These are phyloP conservation scores for Tribolium freemani DNA, from an alignment of 2,888 invertebrate species.

Conservation along the genomic window DNA sequence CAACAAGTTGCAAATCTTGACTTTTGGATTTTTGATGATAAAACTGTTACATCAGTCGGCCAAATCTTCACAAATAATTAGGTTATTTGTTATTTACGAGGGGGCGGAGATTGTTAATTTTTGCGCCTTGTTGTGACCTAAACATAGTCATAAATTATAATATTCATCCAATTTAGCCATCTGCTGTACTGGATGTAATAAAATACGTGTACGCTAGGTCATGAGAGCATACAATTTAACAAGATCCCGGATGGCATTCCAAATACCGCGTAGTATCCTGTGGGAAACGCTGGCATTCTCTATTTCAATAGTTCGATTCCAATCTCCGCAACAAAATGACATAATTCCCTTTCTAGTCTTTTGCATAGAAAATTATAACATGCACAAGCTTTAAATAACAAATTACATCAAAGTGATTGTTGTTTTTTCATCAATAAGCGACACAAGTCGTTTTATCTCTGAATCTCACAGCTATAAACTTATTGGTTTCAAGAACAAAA, in stretches of 20 bases:
- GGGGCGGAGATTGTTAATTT: background rate
- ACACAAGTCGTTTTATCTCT: constrained; percentile 1
- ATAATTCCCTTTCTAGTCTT: constrained; percentile 31
- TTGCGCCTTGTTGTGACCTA: background rate
- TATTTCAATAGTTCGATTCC: background rate
- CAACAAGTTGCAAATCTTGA: background rate
- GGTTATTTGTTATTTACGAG: background rate
- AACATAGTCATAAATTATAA: background rate
- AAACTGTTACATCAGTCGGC: background rate
- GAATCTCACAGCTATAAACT: constrained; percentile 4
- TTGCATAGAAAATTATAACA: constrained; percentile 26
- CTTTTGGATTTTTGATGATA: background rate
- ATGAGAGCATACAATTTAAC: constrained; percentile 12
- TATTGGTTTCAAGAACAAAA: constrained; percentile 9
- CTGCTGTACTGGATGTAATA: constrained; percentile 19
- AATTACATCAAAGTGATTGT: background rate
- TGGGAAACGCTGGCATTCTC: constrained; percentile 4
- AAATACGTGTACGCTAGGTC: constrained; percentile 30
- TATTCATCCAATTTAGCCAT: constrained; percentile 2
- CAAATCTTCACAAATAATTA: background rate
- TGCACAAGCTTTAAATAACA: constrained; percentile 4
- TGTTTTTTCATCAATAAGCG: background rate
- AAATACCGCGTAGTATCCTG: constrained; percentile 17
- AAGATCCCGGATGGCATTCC: constrained; percentile 4
- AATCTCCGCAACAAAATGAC: background rate